phyloP scores from a whole-genome alignment of 2,888 invertebrate genomes.

The Apantesis nais region DNA sequence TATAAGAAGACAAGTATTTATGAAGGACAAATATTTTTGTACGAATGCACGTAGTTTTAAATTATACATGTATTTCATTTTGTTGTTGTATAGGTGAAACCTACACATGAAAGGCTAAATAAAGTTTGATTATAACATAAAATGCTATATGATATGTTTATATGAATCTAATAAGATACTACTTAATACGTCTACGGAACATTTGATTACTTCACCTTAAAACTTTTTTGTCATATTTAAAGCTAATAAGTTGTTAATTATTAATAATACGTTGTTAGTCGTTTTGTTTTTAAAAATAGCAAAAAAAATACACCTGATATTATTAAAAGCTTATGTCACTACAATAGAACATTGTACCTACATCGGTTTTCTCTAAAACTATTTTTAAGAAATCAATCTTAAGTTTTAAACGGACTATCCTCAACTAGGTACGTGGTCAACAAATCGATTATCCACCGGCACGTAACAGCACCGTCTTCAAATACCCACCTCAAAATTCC shows the following conservation, averaged over 20 bases:
- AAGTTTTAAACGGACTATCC: neutral
- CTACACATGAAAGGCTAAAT: neutral
- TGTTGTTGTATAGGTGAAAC: neutral
- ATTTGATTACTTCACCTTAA: neutral
- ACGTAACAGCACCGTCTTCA: neutral
- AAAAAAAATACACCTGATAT: neutral
- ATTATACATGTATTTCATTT: neutral
- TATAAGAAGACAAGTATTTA: slow-evolving; percentile 1
- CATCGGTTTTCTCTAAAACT: neutral
- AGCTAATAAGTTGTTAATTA: neutral
- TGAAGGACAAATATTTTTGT: neutral
- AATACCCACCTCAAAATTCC: neutral
- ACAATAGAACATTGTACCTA: neutral
- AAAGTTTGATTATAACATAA: neutral
- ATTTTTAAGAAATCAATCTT: neutral
- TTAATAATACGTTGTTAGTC: too few species aligned
- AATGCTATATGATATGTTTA: neutral
- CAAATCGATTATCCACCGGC: neutral
- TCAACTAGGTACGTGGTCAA: neutral
- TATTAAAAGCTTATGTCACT: neutral
- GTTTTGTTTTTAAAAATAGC: too few species aligned
- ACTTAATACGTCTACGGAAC: neutral
- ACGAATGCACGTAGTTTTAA: neutral
- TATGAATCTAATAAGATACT: neutral
- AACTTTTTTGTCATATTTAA: neutral